Evolutionary conservation across 2,888 invertebrate genomes (phyloP).

Genomic region (Spicauda simplicius): DNA sequence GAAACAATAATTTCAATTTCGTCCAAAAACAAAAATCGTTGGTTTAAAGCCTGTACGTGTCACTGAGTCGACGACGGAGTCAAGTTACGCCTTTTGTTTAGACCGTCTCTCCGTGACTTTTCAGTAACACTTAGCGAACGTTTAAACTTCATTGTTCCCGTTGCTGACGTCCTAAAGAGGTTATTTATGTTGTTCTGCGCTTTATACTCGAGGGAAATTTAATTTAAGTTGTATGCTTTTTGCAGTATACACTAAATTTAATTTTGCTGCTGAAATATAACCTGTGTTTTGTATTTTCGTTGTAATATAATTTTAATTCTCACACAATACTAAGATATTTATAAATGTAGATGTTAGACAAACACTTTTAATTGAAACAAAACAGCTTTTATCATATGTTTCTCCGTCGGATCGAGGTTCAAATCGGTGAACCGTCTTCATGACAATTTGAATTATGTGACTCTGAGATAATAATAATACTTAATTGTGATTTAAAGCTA

Average conservation of each 20-base stretch:
- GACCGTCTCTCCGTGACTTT: conserved; percentile 61
- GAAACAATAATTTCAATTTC: neutral
- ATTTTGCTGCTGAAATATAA: neutral
- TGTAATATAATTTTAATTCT: too few relatives aligned
- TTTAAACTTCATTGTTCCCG: conserved; percentile 69
- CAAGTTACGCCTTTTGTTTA: conserved; percentile 67
- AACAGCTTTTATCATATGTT: too few relatives aligned
- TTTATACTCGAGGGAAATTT: conserved; percentile 25
- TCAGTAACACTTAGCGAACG: conserved; percentile 71
- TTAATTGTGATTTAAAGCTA: too few relatives aligned
- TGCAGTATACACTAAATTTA: neutral
- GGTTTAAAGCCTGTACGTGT: neutral
- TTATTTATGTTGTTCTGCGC: conserved; percentile 57
- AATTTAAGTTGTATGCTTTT: conserved; percentile 24
- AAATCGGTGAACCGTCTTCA: too few relatives aligned
- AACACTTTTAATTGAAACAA: too few relatives aligned
- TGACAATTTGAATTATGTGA: too few relatives aligned
- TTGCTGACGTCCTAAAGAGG: conserved; percentile 61
- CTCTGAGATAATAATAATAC: too few relatives aligned
- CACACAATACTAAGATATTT: too few relatives aligned
- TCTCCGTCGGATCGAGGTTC: too few relatives aligned
- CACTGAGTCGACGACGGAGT: conserved; percentile 45
- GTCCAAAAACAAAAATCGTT: neutral
- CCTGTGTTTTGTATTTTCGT: neutral
- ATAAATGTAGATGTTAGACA: too few relatives aligned